Conservation (phyloP, 2,888 invertebrate genomes). For the Ornithoptera priamus region DNA sequence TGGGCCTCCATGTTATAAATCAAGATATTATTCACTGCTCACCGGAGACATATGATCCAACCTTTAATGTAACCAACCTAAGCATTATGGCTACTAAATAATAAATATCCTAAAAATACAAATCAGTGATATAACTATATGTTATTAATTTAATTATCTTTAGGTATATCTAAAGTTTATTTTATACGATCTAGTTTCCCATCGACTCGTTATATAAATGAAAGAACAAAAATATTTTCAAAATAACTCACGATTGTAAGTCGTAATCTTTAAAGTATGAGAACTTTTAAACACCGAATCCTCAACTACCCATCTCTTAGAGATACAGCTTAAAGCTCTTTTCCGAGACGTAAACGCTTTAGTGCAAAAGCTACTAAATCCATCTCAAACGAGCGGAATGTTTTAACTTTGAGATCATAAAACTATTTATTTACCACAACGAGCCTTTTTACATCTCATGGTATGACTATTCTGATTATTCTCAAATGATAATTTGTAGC, state of each 20-base stretch:
- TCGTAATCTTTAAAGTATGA: neutral
- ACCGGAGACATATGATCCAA: too few relatives aligned
- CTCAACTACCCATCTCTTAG: neutral
- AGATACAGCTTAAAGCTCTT: conserved; percentile 5
- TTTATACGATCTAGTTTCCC: neutral
- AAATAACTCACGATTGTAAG: neutral
- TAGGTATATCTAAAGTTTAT: neutral
- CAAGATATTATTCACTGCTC: too few relatives aligned
- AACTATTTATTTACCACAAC: neutral
- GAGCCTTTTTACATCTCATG: neutral
- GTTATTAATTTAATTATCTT: too few relatives aligned
- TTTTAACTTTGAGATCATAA: conserved; percentile 16
- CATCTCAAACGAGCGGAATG: conserved; percentile 17
- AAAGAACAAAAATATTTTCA: neutral
- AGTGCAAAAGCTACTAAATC: conserved; percentile 18
- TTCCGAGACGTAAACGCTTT: conserved; percentile 9
- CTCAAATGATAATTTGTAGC: too few relatives aligned
- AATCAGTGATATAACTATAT: too few relatives aligned
- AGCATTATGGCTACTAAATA: too few relatives aligned
- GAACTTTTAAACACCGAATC: neutral
- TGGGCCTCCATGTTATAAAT: too few relatives aligned
- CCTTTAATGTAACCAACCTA: too few relatives aligned
- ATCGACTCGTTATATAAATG: neutral
- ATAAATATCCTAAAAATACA: too few relatives aligned
- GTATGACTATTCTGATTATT: too few relatives aligned